Conservation (phyloP, 2,888 invertebrate species). For the Platycheirus rosarum region DNA sequence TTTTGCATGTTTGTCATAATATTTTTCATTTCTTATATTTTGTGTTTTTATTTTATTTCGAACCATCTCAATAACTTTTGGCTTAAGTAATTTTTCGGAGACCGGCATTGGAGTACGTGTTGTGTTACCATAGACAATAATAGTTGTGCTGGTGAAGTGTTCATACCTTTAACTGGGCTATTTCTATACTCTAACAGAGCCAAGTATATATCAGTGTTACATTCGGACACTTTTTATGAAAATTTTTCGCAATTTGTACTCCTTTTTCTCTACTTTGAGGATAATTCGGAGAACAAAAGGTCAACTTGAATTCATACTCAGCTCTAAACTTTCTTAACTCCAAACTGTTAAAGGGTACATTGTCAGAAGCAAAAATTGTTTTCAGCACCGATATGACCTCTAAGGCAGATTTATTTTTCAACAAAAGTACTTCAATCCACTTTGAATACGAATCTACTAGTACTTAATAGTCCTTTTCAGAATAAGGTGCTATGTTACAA, state of each 20-base stretch:
- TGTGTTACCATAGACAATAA: slow-evolving; percentile 24
- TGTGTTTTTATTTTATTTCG: slow-evolving; percentile 27
- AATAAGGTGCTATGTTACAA: slow-evolving; percentile 26
- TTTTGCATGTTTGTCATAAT: slow-evolving; percentile 2
- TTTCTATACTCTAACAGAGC: slow-evolving; percentile 37
- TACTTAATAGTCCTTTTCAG: background rate
- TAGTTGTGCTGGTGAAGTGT: slow-evolving; percentile 28
- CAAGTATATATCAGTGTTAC: slow-evolving; percentile 14
- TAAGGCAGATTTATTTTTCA: slow-evolving; percentile 8
- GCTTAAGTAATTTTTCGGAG: slow-evolving; percentile 10
- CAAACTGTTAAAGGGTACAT: slow-evolving; percentile 44
- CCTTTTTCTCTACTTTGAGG: slow-evolving; percentile 41
- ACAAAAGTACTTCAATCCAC: slow-evolving; percentile 31
- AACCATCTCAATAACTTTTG: slow-evolving; percentile 2
- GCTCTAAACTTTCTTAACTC: slow-evolving; percentile 37
- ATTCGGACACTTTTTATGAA: slow-evolving; percentile 17
- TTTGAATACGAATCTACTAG: slow-evolving; percentile 20
- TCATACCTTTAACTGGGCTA: slow-evolving; percentile 35
- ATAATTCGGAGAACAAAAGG: slow-evolving; percentile 29
- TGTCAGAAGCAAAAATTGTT: slow-evolving; percentile 37
- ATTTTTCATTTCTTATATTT: too few relatives aligned
- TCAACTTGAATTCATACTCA: slow-evolving; percentile 31
- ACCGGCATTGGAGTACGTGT: slow-evolving; percentile 21
- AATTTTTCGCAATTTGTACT: slow-evolving; percentile 28
- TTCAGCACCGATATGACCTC: slow-evolving; percentile 2